phyloP scores from a whole-genome alignment of 1,140 invertebrate genomes.

The Drosophila grimshawi region DNA sequence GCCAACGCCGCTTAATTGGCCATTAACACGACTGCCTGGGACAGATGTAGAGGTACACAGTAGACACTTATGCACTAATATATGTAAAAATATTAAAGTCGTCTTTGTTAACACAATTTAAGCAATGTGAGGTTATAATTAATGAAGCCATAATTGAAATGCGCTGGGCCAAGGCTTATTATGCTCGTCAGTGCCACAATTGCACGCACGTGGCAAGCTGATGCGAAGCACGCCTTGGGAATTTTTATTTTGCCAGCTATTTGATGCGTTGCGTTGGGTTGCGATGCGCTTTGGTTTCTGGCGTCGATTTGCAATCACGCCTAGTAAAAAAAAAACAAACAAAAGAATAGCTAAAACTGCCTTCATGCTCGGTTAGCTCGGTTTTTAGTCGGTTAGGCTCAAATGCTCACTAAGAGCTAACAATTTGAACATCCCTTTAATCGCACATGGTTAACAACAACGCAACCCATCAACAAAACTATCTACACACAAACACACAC shows the following conservation, averaged over 20 bases:
- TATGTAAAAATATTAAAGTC: constrained; percentile 35
- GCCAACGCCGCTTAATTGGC: constrained; percentile 62
- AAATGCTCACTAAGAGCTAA: constrained; percentile 8
- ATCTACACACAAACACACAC: constrained; percentile 8
- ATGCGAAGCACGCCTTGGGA: constrained; percentile 46
- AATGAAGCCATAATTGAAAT: constrained; percentile 75
- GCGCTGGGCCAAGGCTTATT: constrained; percentile 62
- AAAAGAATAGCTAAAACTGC: constrained; percentile 35
- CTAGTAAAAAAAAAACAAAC: constrained; percentile 55
- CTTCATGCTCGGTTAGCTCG: constrained; percentile 75
- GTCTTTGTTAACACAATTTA: constrained; percentile 78
- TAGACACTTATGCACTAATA: not conserved
- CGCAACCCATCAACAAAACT: constrained; percentile 2
- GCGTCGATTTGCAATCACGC: constrained; percentile 65
- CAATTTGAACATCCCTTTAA: constrained; percentile 48
- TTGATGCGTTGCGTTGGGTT: constrained; percentile 26
- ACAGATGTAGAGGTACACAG: constrained; percentile 23
- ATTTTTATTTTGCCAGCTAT: constrained; percentile 25
- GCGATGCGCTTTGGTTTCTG: constrained; percentile 24
- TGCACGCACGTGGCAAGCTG: constrained; percentile 50
- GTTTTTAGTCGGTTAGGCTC: constrained; percentile 20
- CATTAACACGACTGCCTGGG: constrained; percentile 62
- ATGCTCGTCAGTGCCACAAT: no score
- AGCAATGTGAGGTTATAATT: constrained; percentile 70
- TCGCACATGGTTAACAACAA: constrained; percentile 42